phyloP scores from a whole-genome alignment of 2,888 invertebrate genomes.

The Heteromyza rotundicornis region DNA sequence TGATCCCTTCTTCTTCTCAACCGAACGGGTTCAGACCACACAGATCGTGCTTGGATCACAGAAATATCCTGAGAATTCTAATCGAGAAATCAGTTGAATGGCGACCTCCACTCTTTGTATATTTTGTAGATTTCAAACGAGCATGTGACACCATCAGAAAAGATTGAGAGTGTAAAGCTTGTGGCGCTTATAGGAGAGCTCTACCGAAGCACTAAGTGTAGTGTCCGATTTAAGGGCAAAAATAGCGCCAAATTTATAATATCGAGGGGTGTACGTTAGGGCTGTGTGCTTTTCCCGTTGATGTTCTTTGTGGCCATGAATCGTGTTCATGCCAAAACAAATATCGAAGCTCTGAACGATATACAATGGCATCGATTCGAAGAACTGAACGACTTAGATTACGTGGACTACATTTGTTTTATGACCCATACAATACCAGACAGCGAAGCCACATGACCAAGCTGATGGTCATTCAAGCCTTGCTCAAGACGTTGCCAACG shows the following conservation, averaged over 20 bases:
- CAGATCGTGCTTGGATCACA: neutral
- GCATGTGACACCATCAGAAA: too few relatives aligned
- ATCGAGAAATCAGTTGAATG: neutral
- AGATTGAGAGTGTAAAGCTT: too few relatives aligned
- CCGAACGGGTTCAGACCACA: neutral
- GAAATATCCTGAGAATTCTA: neutral
- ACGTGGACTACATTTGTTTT: neutral
- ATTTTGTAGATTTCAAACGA: too few relatives aligned
- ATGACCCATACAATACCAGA: neutral
- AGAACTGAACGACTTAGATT: constrained; percentile 1
- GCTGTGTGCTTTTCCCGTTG: neutral
- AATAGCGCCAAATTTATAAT: neutral
- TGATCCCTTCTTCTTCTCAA: neutral
- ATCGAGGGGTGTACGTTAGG: neutral
- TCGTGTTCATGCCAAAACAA: neutral
- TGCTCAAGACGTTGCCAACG: too few relatives aligned
- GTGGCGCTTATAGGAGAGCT: too few relatives aligned
- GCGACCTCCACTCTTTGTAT: neutral
- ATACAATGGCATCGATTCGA: neutral
- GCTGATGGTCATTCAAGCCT: neutral
- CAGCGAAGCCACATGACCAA: neutral
- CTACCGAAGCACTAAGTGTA: neutral
- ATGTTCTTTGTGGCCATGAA: neutral
- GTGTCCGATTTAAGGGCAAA: neutral
- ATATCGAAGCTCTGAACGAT: neutral